phyloP scores from a whole-genome alignment of 2,888 invertebrate species.

The Calliphora vomitoria region DNA sequence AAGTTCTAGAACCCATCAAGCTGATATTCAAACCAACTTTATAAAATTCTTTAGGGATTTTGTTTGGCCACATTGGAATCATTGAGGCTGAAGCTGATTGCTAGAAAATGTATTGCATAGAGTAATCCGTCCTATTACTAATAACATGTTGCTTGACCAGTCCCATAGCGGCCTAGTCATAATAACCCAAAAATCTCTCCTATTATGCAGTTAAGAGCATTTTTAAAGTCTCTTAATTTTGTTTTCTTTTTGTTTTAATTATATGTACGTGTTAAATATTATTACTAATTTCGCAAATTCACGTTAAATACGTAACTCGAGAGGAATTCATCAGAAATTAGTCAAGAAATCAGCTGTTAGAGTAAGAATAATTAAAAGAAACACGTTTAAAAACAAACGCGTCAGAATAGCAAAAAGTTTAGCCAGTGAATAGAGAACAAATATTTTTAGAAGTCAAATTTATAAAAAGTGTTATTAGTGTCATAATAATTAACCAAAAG shows the following conservation, averaged over 20 bases:
- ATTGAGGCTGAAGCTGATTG: no score
- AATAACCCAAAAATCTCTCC: background rate
- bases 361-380: background rate
- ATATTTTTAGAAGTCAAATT: background rate
- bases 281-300: constrained; percentile 6
- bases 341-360: constrained; percentile 26
- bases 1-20: no score
- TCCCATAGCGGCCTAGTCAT: no score
- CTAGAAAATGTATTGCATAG: no score
- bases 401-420: background rate
- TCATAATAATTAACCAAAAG: background rate
- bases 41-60: no score
- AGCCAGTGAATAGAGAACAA: background rate
- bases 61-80: no score
- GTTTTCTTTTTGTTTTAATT: background rate
- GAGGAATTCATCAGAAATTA: constrained; percentile 6
- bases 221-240: background rate
- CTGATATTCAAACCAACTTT: no score
- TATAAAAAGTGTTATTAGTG: background rate
- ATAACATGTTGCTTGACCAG: no score
- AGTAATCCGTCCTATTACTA: no score
- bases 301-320: constrained; percentile 19
- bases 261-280: background rate
- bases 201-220: background rate
- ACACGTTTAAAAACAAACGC: background rate